A percentile compares a stretch with the other conserved stretches of the same genome.
Evolutionary conservation across 1,140 invertebrate genomes (phyloP).

Genomic region (Zaprionus kolodkinae): DNA sequence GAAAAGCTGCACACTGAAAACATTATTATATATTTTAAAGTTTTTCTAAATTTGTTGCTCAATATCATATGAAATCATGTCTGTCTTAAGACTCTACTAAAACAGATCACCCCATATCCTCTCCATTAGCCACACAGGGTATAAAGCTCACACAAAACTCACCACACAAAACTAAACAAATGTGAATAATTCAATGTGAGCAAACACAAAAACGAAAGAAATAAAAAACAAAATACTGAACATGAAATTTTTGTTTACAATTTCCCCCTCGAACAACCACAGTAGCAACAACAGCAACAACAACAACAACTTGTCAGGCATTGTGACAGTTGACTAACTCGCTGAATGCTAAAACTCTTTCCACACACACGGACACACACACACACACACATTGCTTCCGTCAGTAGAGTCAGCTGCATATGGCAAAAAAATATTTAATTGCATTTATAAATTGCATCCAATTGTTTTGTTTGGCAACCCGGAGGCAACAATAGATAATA

Average conservation of each 20-base stretch:
- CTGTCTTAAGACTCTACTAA: not conserved
- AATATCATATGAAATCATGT: too few relatives aligned
- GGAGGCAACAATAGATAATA: slow-evolving; percentile 27
- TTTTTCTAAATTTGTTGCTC: too few relatives aligned
- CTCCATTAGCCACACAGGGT: not conserved
- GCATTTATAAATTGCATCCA: slow-evolving; percentile 64
- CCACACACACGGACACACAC: slow-evolving; percentile 28
- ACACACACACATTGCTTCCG: slow-evolving; percentile 49
- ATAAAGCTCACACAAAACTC: slow-evolving; percentile 1
- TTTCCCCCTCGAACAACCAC: slow-evolving; percentile 24
- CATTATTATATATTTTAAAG: too few relatives aligned
- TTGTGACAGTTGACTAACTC: slow-evolving; percentile 80
- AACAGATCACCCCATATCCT: not conserved
- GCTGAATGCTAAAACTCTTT: slow-evolving; percentile 61
- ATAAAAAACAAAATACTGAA: slow-evolving; percentile 40
- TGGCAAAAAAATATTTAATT: slow-evolving; percentile 57
- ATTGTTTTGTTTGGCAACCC: slow-evolving; percentile 43
- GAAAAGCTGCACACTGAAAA: not conserved
- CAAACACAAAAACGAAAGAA: slow-evolving; percentile 10
- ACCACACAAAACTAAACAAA: slow-evolving; percentile 61
- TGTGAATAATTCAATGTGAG: slow-evolving; percentile 70
- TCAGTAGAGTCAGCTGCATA: slow-evolving; percentile 36
- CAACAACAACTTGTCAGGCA: slow-evolving; percentile 47
- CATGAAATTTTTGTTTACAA: slow-evolving; percentile 74
- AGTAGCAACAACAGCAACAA: slow-evolving; percentile 10